A percentile compares a stretch with the other conserved stretches of the same genome.
phyloP scores from a whole-genome alignment of 1,140 invertebrate genomes.

The Physella acuta region DNA sequence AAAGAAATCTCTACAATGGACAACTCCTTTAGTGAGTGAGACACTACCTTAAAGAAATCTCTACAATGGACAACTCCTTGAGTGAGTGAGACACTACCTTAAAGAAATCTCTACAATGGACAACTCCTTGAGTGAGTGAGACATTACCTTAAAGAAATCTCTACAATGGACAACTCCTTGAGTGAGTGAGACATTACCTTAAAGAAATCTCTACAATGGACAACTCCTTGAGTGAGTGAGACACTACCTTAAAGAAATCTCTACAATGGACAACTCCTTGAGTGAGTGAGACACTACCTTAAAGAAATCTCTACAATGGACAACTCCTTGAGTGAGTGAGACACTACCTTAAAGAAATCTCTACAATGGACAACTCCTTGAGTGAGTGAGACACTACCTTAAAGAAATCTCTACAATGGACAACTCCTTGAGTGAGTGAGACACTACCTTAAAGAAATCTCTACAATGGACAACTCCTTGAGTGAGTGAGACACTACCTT shows the following conservation, averaged over 20 bases:
- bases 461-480: constrained; percentile 80
- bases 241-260: constrained; percentile 75
- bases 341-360: constrained; percentile 75
- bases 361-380: constrained; percentile 80
- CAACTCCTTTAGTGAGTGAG: constrained; percentile 74
- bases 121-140: constrained; percentile 74
- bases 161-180: constrained; percentile 80
- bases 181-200: too few species aligned
- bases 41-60: constrained; percentile 75
- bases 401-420: constrained; percentile 79
- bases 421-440: constrained; percentile 74
- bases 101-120: constrained; percentile 79
- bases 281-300: too few species aligned
- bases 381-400: too few species aligned
- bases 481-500: too few species aligned
- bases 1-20: constrained; percentile 79
- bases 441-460: constrained; percentile 75
- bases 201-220: constrained; percentile 79
- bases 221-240: constrained; percentile 74
- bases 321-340: constrained; percentile 74
- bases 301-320: constrained; percentile 79
- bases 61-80: constrained; percentile 80
- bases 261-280: constrained; percentile 80
- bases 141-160: constrained; percentile 75
- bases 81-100: too few species aligned